Evolutionary conservation across 2,113 vertebrate species (phyloP).

Genomic region (Silurus meridionalis): DNA sequence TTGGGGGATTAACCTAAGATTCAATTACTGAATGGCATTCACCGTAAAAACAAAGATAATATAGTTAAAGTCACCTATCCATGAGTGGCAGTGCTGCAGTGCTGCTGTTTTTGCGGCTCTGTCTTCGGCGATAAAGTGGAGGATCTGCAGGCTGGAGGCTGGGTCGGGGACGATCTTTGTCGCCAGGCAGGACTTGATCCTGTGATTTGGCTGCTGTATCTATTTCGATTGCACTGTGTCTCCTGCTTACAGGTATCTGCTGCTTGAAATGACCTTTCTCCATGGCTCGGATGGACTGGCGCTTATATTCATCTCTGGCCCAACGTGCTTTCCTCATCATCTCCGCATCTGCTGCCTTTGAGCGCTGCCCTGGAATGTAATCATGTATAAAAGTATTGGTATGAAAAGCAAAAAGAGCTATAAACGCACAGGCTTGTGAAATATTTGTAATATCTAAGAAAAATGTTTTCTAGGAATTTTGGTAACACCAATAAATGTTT

Average conservation of each 20-base stretch:
- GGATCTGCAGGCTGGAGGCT: constrained; percentile 5
- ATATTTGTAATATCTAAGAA: not conserved
- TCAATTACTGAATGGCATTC: not conserved
- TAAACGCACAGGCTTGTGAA: not conserved
- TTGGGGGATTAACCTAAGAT: too few species aligned
- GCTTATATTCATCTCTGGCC: constrained; percentile 77
- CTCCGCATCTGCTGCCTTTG: constrained; percentile 56
- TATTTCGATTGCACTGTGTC: constrained; percentile 58
- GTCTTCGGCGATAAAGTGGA: constrained; percentile 28
- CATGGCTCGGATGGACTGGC: constrained; percentile 77
- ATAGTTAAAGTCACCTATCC: constrained; percentile 49
- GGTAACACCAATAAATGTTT: not conserved
- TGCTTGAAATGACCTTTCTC: constrained; percentile 76
- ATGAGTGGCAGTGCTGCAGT: constrained; percentile 34
- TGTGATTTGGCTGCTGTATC: not conserved
- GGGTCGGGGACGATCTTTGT: not conserved
- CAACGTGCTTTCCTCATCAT: constrained; percentile 62
- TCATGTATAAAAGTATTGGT: too few species aligned
- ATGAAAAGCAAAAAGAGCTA: not conserved
- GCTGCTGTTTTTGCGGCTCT: constrained; percentile 44
- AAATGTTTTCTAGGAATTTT: not conserved
- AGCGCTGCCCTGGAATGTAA: constrained; percentile 48
- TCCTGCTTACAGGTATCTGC: constrained; percentile 56
- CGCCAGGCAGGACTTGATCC: not conserved
- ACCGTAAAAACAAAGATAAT: not conserved